Conservation (phyloP, 2,888 invertebrate genomes). For the Aricia artaxerxes region DNA sequence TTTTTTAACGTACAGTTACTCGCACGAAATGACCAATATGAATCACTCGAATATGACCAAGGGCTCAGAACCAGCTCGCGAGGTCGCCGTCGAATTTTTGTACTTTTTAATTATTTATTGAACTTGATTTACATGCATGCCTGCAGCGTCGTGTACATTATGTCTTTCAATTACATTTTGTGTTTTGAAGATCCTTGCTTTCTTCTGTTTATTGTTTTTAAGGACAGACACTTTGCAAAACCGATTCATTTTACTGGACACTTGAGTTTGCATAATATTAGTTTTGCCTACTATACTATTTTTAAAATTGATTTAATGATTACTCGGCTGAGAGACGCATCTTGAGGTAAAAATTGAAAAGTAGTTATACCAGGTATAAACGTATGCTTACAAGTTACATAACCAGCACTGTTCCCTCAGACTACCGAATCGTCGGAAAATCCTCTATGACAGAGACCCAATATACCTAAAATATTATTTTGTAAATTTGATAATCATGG, state of each 20-base stretch:
- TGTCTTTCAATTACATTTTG: neutral
- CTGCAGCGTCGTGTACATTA: neutral
- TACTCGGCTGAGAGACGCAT: too few species aligned
- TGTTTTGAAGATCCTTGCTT: neutral
- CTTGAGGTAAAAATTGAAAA: too few species aligned
- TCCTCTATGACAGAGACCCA: neutral
- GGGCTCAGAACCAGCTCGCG: neutral
- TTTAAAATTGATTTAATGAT: too few species aligned
- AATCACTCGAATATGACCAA: slow-evolving; percentile 1
- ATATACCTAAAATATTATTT: too few species aligned
- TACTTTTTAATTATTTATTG: neutral
- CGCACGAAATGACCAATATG: slow-evolving; percentile 18
- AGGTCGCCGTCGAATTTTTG: neutral
- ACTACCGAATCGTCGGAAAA: neutral
- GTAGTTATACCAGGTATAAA: too few species aligned
- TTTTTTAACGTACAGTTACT: slow-evolving; percentile 20
- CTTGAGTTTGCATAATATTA: too few species aligned
- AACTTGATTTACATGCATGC: neutral
- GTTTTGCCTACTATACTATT: too few species aligned
- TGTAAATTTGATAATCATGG: neutral
- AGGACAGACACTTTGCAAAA: neutral
- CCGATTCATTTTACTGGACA: too few species aligned
- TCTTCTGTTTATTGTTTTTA: neutral
- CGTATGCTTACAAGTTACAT: too few species aligned
- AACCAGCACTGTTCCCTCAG: too few species aligned